Percentiles rank a stretch among this genome's conserved stretches.
These are phyloP conservation scores for Phytoseiulus persimilis DNA, from an alignment of 2,888 invertebrate species.

Conservation along the genomic window DNA sequence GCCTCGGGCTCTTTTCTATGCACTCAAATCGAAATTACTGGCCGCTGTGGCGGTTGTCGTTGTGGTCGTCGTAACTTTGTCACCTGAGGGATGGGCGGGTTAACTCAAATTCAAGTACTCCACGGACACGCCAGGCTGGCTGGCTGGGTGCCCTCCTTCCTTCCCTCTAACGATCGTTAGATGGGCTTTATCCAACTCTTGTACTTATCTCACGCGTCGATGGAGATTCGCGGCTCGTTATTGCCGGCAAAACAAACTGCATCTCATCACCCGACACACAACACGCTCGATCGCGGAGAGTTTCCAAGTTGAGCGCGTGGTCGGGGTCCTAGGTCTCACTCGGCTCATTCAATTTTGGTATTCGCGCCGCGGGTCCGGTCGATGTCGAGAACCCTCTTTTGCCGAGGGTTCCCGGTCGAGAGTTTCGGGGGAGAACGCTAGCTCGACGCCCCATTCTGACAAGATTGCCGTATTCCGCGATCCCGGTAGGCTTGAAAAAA, in stretches of 20 bases:
- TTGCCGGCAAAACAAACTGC: not conserved
- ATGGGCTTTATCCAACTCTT: not conserved
- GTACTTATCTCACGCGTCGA: not conserved
- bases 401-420: too few species aligned
- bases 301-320: not conserved
- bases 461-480: too few species aligned
- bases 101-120: not conserved
- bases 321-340: not conserved
- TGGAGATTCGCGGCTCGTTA: not conserved
- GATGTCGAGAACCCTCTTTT: too few species aligned
- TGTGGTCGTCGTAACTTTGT: not conserved
- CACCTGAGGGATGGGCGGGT: conserved; percentile 5
- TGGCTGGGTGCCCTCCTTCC: not conserved
- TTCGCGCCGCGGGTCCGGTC: not conserved
- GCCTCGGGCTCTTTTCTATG: not conserved
- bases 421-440: too few species aligned
- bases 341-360: not conserved
- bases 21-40: conserved; percentile 5
- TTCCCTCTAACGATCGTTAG: not conserved
- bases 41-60: not conserved
- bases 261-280: not conserved
- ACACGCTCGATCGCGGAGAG: not conserved
- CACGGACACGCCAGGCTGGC: not conserved
- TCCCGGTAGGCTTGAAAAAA: too few species aligned
- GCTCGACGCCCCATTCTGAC: too few species aligned